phyloP scores from a whole-genome alignment of 2,888 invertebrate genomes.

The Antheraea yamamai region DNA sequence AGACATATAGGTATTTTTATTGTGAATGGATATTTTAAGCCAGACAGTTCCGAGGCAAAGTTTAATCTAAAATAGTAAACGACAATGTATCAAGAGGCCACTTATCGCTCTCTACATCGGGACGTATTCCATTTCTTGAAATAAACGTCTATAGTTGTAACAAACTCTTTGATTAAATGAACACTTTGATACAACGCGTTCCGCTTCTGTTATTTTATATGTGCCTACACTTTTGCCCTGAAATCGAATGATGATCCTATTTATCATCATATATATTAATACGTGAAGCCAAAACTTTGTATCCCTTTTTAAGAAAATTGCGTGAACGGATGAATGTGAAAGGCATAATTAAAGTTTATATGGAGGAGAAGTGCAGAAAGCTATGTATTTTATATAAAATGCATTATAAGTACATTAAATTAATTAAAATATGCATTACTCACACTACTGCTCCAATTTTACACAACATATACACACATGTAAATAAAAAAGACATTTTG shows the following conservation, averaged over 20 bases:
- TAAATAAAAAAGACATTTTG: no score
- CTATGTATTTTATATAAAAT: no score
- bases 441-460: no score
- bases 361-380: no score
- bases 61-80: not conserved
- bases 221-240: not conserved
- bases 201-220: not conserved
- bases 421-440: no score
- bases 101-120: not conserved
- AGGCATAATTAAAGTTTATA: no score
- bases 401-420: no score
- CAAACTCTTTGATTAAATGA: not conserved
- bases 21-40: not conserved
- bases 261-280: no score
- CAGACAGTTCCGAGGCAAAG: not conserved
- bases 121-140: slow-evolving; percentile 1
- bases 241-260: not conserved
- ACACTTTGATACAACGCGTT: not conserved
- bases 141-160: slow-evolving; percentile 8
- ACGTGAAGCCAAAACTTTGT: no score
- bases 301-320: no score
- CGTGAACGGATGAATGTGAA: no score
- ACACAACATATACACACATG: no score
- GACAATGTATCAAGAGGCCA: not conserved
- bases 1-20: not conserved